Evolutionary conservation across 2,113 vertebrate genomes (phyloP), one percentile per base, ranked within the genome.

Genomic region (Campylomormyrus numenius): DNA sequence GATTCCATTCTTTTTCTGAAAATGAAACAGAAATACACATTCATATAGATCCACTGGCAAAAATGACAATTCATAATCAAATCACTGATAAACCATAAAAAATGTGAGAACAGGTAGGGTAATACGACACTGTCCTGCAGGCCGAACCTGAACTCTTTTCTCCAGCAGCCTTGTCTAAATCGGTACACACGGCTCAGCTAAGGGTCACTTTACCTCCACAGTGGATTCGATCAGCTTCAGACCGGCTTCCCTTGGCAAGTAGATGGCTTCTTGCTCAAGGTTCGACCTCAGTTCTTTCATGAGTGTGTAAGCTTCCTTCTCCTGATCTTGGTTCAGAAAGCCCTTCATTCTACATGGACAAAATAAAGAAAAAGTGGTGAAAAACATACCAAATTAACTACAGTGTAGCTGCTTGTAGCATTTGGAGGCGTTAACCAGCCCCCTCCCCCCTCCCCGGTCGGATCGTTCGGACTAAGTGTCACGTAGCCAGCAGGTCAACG

Each of bases 261-360:
- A 99, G 89, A 96, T 90, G 27, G 91, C 95, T 93, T 99, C 98
- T 92, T 96, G 97, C 50, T 99, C 98, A 91, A 96, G 92, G 83
- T 99, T 97, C 24, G 96, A 90, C 92, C 94, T 96, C 93, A 99
- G 95, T 93, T 99, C 97, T 92, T 97, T 97, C 93, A 98, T 97
- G 50, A 99, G 96, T 94, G 95, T 97, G 90, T 96, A 95, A 87
- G 93, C 96, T 83, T 99, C 97, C 91, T 95, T 97, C 92, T 94
- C 93, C 92, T 93, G 92, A 91, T 94, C 94, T 93, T 93, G 92
- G 0, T 74, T 90, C 92, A 93, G 93, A 90, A 90, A 93, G 86
- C 91, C 94, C 92, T 95, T 92, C 89, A 94, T 95, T 94, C 95
- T 93, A 92, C 92, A 90, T 50, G 39, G 31, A 52, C 58, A 49